Base-by-base conservation (phyloP, 37 sponge, comb jelly and placozoan species). In the Agelas oroides region DNA sequence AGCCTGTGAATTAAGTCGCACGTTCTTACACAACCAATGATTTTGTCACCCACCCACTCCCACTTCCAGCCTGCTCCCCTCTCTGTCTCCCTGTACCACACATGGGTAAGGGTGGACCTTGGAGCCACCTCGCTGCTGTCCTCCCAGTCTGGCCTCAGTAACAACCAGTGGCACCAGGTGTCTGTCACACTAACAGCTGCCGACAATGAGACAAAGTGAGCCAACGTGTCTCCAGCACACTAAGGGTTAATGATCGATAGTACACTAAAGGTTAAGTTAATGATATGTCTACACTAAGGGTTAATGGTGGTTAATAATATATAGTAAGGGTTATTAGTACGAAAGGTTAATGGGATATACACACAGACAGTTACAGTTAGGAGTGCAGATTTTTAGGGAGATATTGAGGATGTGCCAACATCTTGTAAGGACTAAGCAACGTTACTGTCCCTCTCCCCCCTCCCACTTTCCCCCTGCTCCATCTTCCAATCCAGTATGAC, bases 141-240 rank as follows among this genome's bases (percentile, higher is more conserved):
- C 12, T n/a, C 65, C 37, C 66, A 39, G 46, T 3, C 61, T 23
- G 74, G 83, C 1, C 78, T 82, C 65, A 82, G 73, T 66, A 83
- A 91, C 55, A 70, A 76, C 37, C 21, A 38, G 13, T 81, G 87
- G 92, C 92, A 91, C 75, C 61, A 28, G 52, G 89, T 89, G 71
- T 16, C 67, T n/a, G 59, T 88, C 30, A 25, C 0, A n/a, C 46
- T 46, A 46, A 8, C 46, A 46, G 40, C 58, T 14, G 24, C 46
- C 27, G 32, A 6, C 24, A 73, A 39, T 62, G 24, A 39, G 2
- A 28, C 28, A 6, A 73, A 39, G 74, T 46, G 46, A 46, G 24
- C 63, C 27, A n/a, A 57, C 59, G 18, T 20, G 19, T 57, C 18
- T 16, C 59, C 59, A 57, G 18, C 16, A 20, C 59, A 57, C 59